A percentile compares a stretch with the other conserved stretches of the same genome.
These are phyloP conservation scores for Aphelenchoides besseyi DNA, from an alignment of 1,140 invertebrate genomes.

Conservation along the genomic window DNA sequence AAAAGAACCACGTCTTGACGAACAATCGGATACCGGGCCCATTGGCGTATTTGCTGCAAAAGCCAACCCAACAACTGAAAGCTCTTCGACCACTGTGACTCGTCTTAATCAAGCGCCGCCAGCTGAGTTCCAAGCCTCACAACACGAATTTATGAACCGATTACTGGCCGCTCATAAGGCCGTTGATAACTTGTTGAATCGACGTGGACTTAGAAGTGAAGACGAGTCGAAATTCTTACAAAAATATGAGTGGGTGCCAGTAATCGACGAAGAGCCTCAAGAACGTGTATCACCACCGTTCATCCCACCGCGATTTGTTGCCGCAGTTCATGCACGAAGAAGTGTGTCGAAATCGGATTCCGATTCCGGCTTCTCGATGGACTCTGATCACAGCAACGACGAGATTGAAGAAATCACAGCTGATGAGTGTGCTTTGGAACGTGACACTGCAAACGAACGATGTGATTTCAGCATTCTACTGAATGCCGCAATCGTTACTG, in stretches of 20 bases:
- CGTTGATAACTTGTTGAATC: slow-evolving; percentile 44
- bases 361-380: slow-evolving; percentile 39
- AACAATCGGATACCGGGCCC: slow-evolving; percentile 6
- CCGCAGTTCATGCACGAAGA: neutral
- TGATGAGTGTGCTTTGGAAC: neutral
- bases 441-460: neutral
- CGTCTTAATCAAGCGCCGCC: slow-evolving; percentile 14
- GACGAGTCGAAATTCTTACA: slow-evolving; percentile 33
- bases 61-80: slow-evolving; percentile 6
- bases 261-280: slow-evolving; percentile 33
- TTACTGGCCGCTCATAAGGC: slow-evolving; percentile 37
- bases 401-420: slow-evolving; percentile 10
- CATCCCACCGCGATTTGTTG: neutral
- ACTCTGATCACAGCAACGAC: slow-evolving; percentile 25
- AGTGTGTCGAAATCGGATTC: slow-evolving; percentile 22
- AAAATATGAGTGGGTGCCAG: slow-evolving; percentile 32
- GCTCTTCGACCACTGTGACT: neutral
- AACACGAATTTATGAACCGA: slow-evolving; percentile 37
- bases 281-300: neutral
- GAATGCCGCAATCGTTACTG: neutral
- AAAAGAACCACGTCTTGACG: slow-evolving; percentile 26
- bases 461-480: neutral
- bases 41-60: neutral
- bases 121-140: slow-evolving; percentile 14
- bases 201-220: slow-evolving; percentile 31